Percentiles rank a stretch among this genome's conserved stretches.
These are phyloP conservation scores for Steinernema carpocapsae DNA, from an alignment of 2,888 invertebrate genomes.

Conservation along the genomic window DNA sequence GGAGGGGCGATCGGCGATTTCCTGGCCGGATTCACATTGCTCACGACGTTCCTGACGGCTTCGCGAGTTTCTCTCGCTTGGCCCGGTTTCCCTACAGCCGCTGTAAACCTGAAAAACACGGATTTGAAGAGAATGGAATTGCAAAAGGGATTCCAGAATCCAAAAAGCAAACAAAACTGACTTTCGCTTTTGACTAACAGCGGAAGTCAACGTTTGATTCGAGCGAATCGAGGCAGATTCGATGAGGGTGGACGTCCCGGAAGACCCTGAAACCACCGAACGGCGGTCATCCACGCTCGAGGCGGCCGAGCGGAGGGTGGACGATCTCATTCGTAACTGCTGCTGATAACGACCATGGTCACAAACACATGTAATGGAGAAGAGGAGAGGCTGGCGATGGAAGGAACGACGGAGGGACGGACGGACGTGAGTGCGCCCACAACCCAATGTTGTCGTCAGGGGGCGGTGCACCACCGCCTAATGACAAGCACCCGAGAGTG, in stretches of 20 bases:
- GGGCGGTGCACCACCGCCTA: not conserved
- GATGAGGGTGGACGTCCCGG: slow-evolving; percentile 6
- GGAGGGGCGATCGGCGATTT: slow-evolving; percentile 60
- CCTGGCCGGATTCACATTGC: slow-evolving; percentile 62
- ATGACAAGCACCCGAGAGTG: too few species aligned
- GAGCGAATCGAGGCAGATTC: slow-evolving; percentile 16
- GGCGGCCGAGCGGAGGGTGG: slow-evolving; percentile 5
- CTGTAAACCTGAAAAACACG: slow-evolving; percentile 58
- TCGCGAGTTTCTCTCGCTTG: slow-evolving; percentile 65
- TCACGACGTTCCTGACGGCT: slow-evolving; percentile 61
- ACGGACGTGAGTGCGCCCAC: not conserved
- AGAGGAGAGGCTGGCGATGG: too few species aligned
- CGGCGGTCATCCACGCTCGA: slow-evolving; percentile 34
- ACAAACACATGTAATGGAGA: too few species aligned
- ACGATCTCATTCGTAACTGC: slow-evolving; percentile 6
- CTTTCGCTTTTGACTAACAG: slow-evolving; percentile 29
- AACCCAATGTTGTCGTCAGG: not conserved
- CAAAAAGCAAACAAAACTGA: not conserved
- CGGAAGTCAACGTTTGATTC: not conserved
- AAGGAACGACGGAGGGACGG: not conserved
- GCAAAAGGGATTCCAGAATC: too few species aligned
- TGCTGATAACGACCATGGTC: not conserved
- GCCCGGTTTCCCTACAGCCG: slow-evolving; percentile 64
- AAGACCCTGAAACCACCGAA: slow-evolving; percentile 36
- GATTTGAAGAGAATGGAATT: too few species aligned